Base-by-base conservation (phyloP, 1,140 invertebrate species). In the Euschistus heros region DNA sequence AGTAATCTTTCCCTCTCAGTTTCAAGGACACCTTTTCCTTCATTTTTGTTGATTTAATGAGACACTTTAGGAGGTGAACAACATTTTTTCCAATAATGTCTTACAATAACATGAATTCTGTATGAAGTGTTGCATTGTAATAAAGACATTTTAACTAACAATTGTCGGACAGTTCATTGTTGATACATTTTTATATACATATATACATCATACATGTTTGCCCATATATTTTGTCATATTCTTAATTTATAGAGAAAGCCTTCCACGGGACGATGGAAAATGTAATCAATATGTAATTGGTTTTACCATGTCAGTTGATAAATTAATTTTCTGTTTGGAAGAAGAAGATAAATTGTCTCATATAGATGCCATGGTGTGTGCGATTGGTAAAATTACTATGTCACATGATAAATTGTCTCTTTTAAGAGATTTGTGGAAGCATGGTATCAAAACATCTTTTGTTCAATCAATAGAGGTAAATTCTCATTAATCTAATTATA, bases 241-340 rank as follows among this genome's bases (percentile, higher is more conserved):
- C 46, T 50, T 62, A 67, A 68, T 72, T 37, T 73, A 72, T 14
- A 77, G 75, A 50, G 73, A 78, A 67, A 69, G 74, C 4, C 61
- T 77, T 14, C 74, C 77, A 67, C 69, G 74, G 54, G 69, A 75
- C 44, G 69, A 50, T 68, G 70, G 67, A 73, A 76, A 69, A 73
- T 80, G 70, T 55, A 77, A 73, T 61, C 83, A 84, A 68, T 79
- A 77, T 62, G 88, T 83, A 0, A 86, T 85, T 5, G 90, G 89
- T 15, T 80, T 90, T 15, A 88, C 88, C 44, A 80, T 92, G 52
- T 86, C 84, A 0, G 73, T 92, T 62, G 84, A 86, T 63, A 87
- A 84, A 72, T 74, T 91, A 33, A 79, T 86, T 0, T 77, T 79
- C 54, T 78, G 79, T 17, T 73, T 83, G 27, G 75, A 75, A 66